A percentile compares a stretch with the other conserved stretches of the same genome.
phyloP scores from a whole-genome alignment of 2,797 vertebrate species.

The Apogon talboti region DNA sequence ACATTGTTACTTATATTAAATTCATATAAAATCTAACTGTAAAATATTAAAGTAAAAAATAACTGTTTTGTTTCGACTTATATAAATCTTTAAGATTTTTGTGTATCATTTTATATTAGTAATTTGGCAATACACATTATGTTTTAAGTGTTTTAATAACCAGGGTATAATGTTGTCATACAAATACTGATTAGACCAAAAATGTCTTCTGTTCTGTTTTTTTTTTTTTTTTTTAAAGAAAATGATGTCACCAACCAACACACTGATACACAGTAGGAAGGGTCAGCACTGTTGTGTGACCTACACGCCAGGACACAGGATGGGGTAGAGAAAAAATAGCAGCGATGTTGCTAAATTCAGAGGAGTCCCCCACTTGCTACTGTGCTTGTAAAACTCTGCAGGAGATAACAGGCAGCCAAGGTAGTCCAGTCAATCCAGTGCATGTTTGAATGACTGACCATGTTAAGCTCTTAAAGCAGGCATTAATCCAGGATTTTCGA shows the following conservation, averaged over 20 bases:
- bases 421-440: conserved; percentile 72
- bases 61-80: too few relatives aligned
- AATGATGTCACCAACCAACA: not conserved
- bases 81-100: too few relatives aligned
- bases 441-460: conserved; percentile 81
- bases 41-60: too few relatives aligned
- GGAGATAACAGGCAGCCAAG: conserved; percentile 71
- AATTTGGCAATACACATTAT: not conserved
- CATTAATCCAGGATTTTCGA: conserved; percentile 85
- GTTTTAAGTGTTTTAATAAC: not conserved
- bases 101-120: not conserved
- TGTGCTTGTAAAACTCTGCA: conserved; percentile 67
- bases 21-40: too few relatives aligned
- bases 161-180: not conserved
- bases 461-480: conserved; percentile 82
- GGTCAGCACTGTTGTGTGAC: conserved; percentile 24
- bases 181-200: not conserved
- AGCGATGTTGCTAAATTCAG: conserved; percentile 31
- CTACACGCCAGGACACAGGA: conserved; percentile 6
- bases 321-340: conserved; percentile 14
- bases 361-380: conserved; percentile 29
- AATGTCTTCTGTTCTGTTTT: not conserved
- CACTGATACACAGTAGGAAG: not conserved
- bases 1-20: too few relatives aligned
- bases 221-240: not conserved